Base-by-base conservation (phyloP, 2,888 invertebrate genomes). In the Zygothrica quintamaculata region DNA sequence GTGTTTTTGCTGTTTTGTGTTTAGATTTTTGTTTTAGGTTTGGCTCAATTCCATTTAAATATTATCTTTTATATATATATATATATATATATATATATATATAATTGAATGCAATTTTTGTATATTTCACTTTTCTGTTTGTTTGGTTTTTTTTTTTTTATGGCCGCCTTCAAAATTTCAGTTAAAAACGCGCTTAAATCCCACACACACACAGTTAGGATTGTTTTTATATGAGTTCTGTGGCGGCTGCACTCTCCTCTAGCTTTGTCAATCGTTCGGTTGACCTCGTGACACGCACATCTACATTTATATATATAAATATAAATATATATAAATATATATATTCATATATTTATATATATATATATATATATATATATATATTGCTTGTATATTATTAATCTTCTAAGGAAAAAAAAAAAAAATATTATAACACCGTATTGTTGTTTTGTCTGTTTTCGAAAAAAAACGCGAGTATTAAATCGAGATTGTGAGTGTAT, bases 271-370 rank as follows among this genome's bases (percentile, higher is more conserved):
- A 13, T 7, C 40, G 8, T 18, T 69, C 70, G 55, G 59, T 12
- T 69, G 78, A 82, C 77, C 82, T 82, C 48, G 73, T 77, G 76
- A 81, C 78, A 78, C 80, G 74, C 71, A 57, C 73, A 22, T 25
- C 29, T 59, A 59, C 42, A 57, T 44, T 11, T 53, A 26, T 62
- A n/a, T 34, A 25, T 44, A 36, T 37, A n/a, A n/a, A n/a, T 57
- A 46, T 26, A 58, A 26, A 26, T 26, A 26, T 26, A 26, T 26
- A 26, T 26, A 26, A 26, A 50, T 53, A 22, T 61, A 65, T 47
- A 42, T 33, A n/a, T n/a, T n/a, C n/a, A n/a, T n/a, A n/a, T 37
- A 39, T 16, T 34, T 26, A 11, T 26, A 33, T 43, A 46, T 46
- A 13, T n/a, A n/a, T n/a, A n/a, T n/a, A n/a, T n/a, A n/a, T n/a